Conservation (phyloP, 1,140 invertebrate species). For the Oryzaephilus surinamensis region DNA sequence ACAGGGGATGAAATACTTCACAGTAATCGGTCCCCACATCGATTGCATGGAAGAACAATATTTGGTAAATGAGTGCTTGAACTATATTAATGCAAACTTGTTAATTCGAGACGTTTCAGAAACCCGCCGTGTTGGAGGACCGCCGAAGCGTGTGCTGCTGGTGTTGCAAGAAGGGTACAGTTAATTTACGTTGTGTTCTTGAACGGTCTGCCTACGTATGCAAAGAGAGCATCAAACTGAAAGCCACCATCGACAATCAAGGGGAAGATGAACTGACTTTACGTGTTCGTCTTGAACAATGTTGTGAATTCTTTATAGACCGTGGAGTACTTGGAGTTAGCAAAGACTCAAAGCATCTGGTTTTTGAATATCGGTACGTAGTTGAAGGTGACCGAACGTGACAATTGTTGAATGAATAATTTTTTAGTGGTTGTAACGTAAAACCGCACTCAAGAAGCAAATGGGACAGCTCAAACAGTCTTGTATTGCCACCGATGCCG, state of each 20-base stretch:
- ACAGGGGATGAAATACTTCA: conserved; percentile 79
- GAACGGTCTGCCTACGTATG: conserved; percentile 72
- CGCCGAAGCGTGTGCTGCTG: conserved; percentile 60
- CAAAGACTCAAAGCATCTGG: conserved; percentile 59
- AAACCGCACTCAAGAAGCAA: conserved; percentile 49
- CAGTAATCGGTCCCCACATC: conserved; percentile 72
- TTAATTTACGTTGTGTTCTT: conserved; percentile 56
- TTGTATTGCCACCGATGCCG: conserved; percentile 69
- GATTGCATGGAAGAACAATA: conserved; percentile 82
- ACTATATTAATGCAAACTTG: not conserved
- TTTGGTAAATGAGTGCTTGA: conserved; percentile 45
- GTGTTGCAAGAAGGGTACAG: conserved; percentile 63
- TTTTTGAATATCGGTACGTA: conserved; percentile 53
- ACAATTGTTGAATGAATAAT: not conserved
- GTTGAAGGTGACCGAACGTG: not conserved
- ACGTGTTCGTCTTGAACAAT: conserved; percentile 62
- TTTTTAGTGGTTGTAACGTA: conserved; percentile 45
- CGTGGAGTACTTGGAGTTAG: conserved; percentile 64
- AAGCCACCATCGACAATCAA: conserved; percentile 70
- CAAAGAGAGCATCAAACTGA: conserved; percentile 65
- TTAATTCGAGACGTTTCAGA: conserved; percentile 39
- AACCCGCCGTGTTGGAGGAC: conserved; percentile 60
- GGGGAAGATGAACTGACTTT: conserved; percentile 60
- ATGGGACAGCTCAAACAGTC: conserved; percentile 55
- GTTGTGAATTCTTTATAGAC: conserved; percentile 73